A percentile compares a stretch with the other conserved stretches of the same genome.
phyloP scores from a whole-genome alignment of 1,140 invertebrate species.

The Nomia melanderi region DNA sequence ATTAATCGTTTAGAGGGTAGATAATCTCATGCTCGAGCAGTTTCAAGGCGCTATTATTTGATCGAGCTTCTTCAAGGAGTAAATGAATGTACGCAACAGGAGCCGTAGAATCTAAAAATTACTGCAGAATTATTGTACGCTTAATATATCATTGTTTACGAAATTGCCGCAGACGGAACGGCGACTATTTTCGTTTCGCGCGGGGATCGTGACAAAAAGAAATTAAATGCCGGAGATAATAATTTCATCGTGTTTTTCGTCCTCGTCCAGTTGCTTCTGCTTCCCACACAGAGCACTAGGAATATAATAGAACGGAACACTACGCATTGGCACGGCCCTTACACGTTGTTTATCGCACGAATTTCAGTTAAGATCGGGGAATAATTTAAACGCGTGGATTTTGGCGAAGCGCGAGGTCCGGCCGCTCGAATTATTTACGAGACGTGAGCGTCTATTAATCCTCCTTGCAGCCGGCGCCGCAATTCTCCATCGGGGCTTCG shows the following conservation, averaged over 20 bases:
- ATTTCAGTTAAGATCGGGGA: not conserved
- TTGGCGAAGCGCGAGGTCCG: not conserved
- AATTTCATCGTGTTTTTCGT: not conserved
- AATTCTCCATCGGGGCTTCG: not conserved
- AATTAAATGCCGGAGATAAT: not conserved
- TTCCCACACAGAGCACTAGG: not conserved
- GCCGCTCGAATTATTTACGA: constrained; percentile 10
- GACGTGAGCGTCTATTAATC: constrained; percentile 22
- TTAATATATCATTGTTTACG: too few species aligned
- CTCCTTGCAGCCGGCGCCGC: not conserved
- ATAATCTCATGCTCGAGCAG: too few species aligned
- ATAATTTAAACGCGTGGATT: constrained; percentile 9
- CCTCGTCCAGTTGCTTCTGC: not conserved
- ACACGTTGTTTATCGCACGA: constrained; percentile 9
- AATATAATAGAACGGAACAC: not conserved
- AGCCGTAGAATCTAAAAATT: too few species aligned
- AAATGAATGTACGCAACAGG: too few species aligned
- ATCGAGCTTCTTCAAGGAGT: too few species aligned
- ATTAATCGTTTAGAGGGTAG: too few species aligned
- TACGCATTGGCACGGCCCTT: not conserved
- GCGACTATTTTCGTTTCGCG: not conserved
- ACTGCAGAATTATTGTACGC: too few species aligned
- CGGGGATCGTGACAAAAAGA: not conserved
- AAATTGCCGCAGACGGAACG: not conserved
- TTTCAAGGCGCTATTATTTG: too few species aligned